A percentile compares a stretch with the other conserved stretches of the same genome.
Conservation (phyloP, 2,888 invertebrate species). For the Pheosia tremula region DNA sequence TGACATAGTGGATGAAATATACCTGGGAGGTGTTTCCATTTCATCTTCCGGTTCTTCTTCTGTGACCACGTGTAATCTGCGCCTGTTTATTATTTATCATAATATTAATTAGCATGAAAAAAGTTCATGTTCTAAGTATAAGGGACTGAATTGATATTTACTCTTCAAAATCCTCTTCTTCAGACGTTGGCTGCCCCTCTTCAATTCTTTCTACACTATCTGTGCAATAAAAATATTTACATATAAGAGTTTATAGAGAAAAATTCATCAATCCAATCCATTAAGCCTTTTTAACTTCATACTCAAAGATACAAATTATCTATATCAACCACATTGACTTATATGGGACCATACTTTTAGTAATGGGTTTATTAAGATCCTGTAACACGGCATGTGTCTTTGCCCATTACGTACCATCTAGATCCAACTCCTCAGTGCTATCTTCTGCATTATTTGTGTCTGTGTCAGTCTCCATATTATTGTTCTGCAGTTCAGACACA, state of each 20-base stretch:
- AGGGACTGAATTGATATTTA: conserved; percentile 48
- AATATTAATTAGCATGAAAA: too few relatives aligned
- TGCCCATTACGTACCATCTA: conserved; percentile 48
- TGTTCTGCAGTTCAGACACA: conserved; percentile 43
- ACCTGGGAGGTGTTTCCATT: conserved; percentile 47
- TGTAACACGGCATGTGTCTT: neutral
- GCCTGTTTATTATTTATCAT: conserved; percentile 36
- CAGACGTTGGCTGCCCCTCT: conserved; percentile 51
- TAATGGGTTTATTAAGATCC: too few relatives aligned
- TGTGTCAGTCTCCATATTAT: conserved; percentile 46
- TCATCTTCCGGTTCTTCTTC: conserved; percentile 63
- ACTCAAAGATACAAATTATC: too few relatives aligned
- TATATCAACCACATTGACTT: too few relatives aligned
- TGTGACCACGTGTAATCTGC: conserved; percentile 49
- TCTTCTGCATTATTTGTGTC: conserved; percentile 46
- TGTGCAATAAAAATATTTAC: conserved; percentile 30
- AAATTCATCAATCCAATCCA: too few relatives aligned
- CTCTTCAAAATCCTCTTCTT: conserved; percentile 54
- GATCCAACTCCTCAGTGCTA: conserved; percentile 49
- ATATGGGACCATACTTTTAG: too few relatives aligned
- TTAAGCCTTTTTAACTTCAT: too few relatives aligned
- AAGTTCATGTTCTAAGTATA: neutral
- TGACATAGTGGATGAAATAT: conserved; percentile 10
- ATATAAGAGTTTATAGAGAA: too few relatives aligned
- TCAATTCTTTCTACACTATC: conserved; percentile 51